phyloP scores from a whole-genome alignment of 2,113 vertebrate genomes.

The Deroptyus accipitrinus region DNA sequence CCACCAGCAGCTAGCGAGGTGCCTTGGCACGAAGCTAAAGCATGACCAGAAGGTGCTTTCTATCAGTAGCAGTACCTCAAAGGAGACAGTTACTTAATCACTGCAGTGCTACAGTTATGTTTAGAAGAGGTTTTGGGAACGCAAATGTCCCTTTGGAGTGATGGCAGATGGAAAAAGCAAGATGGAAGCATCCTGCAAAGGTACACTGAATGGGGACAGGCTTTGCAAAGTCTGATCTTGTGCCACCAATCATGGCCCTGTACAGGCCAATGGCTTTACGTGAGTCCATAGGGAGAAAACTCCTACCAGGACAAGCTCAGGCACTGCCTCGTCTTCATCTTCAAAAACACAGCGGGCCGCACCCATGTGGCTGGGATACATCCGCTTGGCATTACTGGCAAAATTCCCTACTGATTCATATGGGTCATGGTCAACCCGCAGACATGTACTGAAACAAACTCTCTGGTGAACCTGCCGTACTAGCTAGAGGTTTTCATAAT shows the following conservation, averaged over 20 bases:
- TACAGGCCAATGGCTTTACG: not conserved
- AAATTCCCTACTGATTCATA: not conserved
- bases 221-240: not conserved
- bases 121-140: not conserved
- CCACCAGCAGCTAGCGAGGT: not conserved
- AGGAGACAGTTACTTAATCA: not conserved
- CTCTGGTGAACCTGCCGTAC: not conserved
- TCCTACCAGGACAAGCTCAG: not conserved
- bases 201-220: accelerated
- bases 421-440: not conserved
- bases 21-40: not conserved
- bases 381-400: not conserved
- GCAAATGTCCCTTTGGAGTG: not conserved
- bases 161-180: not conserved
- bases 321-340: not conserved
- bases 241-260: too few species aligned
- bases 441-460: not conserved
- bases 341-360: not conserved
- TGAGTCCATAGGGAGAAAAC: not conserved
- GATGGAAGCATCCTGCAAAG: not conserved
- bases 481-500: not conserved
- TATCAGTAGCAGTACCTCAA: not conserved
- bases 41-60: not conserved
- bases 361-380: not conserved
- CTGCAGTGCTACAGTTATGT: not conserved